Evolutionary conservation across 2,113 vertebrate genomes (phyloP), one percentile per base, ranked within the genome.

Genomic region (Podiceps cristatus): DNA sequence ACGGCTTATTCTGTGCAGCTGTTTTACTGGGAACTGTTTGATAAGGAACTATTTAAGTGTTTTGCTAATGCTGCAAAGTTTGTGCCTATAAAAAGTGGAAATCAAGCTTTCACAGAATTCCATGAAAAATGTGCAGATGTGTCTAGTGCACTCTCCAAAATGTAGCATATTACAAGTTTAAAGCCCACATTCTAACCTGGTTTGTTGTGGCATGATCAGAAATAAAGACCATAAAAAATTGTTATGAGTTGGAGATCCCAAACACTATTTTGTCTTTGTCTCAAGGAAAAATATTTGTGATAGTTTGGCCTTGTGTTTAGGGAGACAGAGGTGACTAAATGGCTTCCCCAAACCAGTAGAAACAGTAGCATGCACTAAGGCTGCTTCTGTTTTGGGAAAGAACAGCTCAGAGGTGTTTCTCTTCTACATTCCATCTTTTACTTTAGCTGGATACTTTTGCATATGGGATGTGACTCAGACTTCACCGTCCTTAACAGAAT

Each of bases 41-140:
- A 28, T 62, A 89, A 74, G 49, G 75, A 92, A 53, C 22, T 79
- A 10, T 95, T 87, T 78, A 15, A 96, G 22, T 60, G 37, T 71
- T 96, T 91, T 94, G 77, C 87, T 94, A 89, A 89, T 56, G 28
- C 71, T 96, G 71, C 74, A 90, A 68, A 85, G 42, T 72, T 93
- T 90, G 20, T 82, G 28, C 47, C 77, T 93, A 49, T 93, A 90
- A 87, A 90, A 95, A 87, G 44, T 29, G n/a, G 66, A 93, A 91
- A 73, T 18, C 64, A 79, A 49, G 20, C 79, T 90, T 66, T 55
- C 66, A 86, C 10, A 87, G 84, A 83, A 94, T 80, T 47, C 44
- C 28, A 19, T 53, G 18, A 56, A 71, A 95, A 93, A 82, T 40
- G 18, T 82, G 53, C 80, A 68, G 88, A 66, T 91, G 47, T 82